Evolutionary conservation across 2,797 vertebrate genomes (phyloP), one percentile per base, ranked within the genome.

Genomic region (Hybognathus amarus): DNA sequence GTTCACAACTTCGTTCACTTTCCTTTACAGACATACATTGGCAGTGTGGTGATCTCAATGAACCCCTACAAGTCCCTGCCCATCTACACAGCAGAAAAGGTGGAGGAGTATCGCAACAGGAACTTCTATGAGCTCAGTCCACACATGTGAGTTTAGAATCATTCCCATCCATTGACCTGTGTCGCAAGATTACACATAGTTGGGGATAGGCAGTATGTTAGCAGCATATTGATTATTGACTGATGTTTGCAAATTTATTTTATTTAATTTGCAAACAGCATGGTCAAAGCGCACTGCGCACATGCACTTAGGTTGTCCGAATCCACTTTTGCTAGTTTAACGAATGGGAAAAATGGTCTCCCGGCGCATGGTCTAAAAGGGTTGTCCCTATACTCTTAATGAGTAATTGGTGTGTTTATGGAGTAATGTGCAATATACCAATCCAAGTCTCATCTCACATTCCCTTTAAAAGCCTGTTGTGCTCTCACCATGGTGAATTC

Each of bases 101-200:
- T 99, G 89, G 98, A 99, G 92, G 98, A 99, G 89, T 99, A 99
- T 91, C 96, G 98, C 90, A 99, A 99, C 91, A 95, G 98, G 89
- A 99, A 99, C 94, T 99, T 99, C 87, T 99, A 99, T 85, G 98
- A 99, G 88, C 96, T 99, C 87, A 98, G 97, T 91, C 98, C 98
- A 89, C 98, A 99, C 93, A 98, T 99, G 98, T 99, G 92, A 99
- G 98, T 98, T 78, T 52, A 82, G 24, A 40, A n/a, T n/a, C 8
- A 13, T 17, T 63, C 24, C 30, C 27, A 15, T 63, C 27, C 27
- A 30, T 17, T 17, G 13, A 63, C 2, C 12, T 30, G n/a, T 15
- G 59, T 63, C 6, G 59, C 24, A 61, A 6, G 1, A 3, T 27
- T 30, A 7, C 59, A 27, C 59, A n/a, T 9, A 56, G 10, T 22